A percentile compares a stretch with the other conserved stretches of the same genome.
phyloP scores from a whole-genome alignment of 2,888 invertebrate species.

The Callyntrura guangdongensis region DNA sequence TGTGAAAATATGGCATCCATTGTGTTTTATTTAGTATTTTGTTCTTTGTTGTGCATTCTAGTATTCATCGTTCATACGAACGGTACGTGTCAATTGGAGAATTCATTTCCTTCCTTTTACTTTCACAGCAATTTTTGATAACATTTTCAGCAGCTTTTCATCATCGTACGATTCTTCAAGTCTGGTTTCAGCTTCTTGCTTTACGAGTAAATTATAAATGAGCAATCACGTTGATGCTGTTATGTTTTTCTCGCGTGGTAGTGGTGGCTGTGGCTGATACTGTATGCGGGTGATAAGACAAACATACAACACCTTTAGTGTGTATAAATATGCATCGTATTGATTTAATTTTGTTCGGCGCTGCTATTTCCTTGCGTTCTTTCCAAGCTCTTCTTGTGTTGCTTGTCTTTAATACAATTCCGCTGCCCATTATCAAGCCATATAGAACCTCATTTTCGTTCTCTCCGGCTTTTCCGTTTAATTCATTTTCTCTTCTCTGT shows the following conservation, averaged over 20 bases:
- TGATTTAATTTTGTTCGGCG: conserved; percentile 26
- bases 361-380: neutral
- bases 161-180: too few relatives aligned
- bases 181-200: too few relatives aligned
- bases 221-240: conserved; percentile 8
- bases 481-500: neutral
- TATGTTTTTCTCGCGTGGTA: neutral
- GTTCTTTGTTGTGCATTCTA: too few relatives aligned
- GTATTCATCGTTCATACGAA: too few relatives aligned
- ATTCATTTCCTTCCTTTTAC: conserved; percentile 37
- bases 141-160: conserved; percentile 1
- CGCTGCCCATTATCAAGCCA: neutral
- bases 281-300: conserved; percentile 7
- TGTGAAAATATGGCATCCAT: neutral
- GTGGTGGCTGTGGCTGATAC: neutral
- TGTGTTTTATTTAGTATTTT: neutral
- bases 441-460: neutral
- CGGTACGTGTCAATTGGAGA: conserved; percentile 7
- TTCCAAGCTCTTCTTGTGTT: neutral
- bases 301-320: too few relatives aligned
- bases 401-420: neutral
- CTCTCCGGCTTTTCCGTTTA: neutral
- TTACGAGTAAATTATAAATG: conserved; percentile 35
- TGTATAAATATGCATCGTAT: conserved; percentile 17
- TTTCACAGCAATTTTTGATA: neutral